Evolutionary conservation across 2,888 invertebrate species (phyloP).

Genomic region (Melanostoma mellinum): DNA sequence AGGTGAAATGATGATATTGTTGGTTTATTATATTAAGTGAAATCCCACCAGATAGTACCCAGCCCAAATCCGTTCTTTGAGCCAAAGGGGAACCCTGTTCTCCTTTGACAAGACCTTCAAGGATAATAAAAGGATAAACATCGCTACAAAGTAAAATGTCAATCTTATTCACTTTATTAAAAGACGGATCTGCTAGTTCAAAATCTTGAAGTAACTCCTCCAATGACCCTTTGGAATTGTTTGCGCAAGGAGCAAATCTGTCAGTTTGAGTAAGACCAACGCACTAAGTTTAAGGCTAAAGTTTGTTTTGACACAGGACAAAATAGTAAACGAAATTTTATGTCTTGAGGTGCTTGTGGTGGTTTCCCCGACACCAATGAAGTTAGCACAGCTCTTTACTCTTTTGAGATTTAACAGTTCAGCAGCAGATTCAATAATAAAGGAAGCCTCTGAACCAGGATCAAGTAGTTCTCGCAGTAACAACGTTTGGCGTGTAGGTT

Average conservation of each 20-base stretch:
- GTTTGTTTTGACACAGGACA: neutral
- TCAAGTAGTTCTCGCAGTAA: constrained; percentile 18
- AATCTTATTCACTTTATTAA: constrained; percentile 4
- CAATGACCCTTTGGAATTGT: neutral
- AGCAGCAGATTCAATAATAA: constrained; percentile 28
- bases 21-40: neutral
- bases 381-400: constrained; percentile 3
- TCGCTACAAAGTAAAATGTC: constrained; percentile 20
- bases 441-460: constrained; percentile 27
- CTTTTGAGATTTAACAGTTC: constrained; percentile 10
- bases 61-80: constrained; percentile 6
- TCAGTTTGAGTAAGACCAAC: constrained; percentile 24
- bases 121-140: constrained; percentile 16
- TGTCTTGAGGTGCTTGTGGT: constrained; percentile 3
- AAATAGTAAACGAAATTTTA: neutral
- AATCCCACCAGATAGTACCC: constrained; percentile 4
- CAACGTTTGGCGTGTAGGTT: neutral
- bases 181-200: neutral
- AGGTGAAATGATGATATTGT: constrained; percentile 1
- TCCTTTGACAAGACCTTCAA: constrained; percentile 14
- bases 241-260: constrained; percentile 1
- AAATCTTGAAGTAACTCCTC: constrained; percentile 2
- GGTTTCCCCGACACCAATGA: constrained; percentile 19
- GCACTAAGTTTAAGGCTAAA: constrained; percentile 33
- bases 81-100: neutral